phyloP scores from a whole-genome alignment of 2,113 vertebrate genomes.

The Nyctereutes procyonoides region DNA sequence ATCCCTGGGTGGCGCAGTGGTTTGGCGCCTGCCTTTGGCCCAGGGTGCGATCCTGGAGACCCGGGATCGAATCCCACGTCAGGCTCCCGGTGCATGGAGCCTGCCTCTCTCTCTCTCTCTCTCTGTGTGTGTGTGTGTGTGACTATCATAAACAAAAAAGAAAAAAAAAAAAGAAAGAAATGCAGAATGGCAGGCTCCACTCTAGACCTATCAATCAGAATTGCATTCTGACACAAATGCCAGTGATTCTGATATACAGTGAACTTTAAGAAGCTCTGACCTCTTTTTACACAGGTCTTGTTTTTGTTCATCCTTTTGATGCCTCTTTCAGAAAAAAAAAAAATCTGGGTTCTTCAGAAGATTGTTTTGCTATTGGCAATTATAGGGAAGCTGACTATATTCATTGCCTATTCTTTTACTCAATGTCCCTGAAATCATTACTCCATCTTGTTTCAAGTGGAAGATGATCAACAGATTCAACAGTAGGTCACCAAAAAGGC shows the following conservation, averaged over 20 bases:
- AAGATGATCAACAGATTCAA: background rate
- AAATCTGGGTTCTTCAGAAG: background rate
- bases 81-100: too few relatives aligned
- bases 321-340: background rate
- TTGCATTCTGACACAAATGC: background rate
- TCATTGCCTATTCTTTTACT: background rate
- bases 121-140: too few relatives aligned
- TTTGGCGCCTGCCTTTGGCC: too few relatives aligned
- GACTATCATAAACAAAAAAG: too few relatives aligned
- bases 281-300: background rate
- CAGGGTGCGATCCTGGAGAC: too few relatives aligned
- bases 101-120: too few relatives aligned
- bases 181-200: background rate
- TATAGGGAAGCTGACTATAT: background rate
- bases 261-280: background rate
- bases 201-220: background rate
- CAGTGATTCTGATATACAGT: background rate
- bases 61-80: too few relatives aligned
- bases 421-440: background rate
- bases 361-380: background rate
- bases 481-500: background rate
- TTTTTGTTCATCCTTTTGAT: background rate
- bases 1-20: too few relatives aligned
- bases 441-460: background rate
- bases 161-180: background rate